These are phyloP conservation scores for Stigmatopora argus DNA, from an alignment of 2,113 vertebrate genomes.

Conservation along the genomic window DNA sequence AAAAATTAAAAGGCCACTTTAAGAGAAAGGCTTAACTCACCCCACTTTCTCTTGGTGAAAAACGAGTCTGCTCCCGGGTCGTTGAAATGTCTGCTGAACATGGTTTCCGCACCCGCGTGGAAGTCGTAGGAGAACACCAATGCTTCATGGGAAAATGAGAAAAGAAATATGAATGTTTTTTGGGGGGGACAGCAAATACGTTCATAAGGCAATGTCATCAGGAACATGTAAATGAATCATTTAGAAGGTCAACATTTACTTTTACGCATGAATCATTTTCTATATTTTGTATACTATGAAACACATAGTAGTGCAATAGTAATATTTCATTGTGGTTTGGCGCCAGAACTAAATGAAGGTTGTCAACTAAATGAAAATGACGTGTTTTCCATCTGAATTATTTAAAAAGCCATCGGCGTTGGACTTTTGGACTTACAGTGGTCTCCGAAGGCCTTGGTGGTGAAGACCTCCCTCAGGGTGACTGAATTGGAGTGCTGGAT, in stretches of 20 bases:
- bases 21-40: slow-evolving; percentile 71
- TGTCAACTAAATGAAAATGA: too few species aligned
- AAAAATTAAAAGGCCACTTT: not conserved
- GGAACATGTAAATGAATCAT: not conserved
- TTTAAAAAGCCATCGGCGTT: too few species aligned
- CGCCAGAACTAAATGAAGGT: too few species aligned
- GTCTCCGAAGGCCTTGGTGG: slow-evolving; percentile 97
- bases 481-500: slow-evolving; percentile 97
- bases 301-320: too few species aligned
- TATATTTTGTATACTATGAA: too few species aligned
- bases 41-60: slow-evolving; percentile 98
- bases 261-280: too few species aligned
- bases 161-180: not conserved
- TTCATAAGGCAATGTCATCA: not conserved
- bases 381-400: too few species aligned
- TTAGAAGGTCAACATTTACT: too few species aligned
- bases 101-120: slow-evolving; percentile 95
- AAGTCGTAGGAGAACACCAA: slow-evolving; percentile 99
- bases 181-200: too few species aligned
- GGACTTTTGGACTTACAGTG: slow-evolving; percentile 85
- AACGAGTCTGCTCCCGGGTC: slow-evolving; percentile 92
- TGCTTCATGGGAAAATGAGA: slow-evolving; percentile 62
- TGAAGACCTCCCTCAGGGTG: slow-evolving; percentile 94
- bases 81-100: slow-evolving; percentile 98
- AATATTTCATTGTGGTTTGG: too few species aligned